Evolutionary conservation across 2,888 invertebrate genomes (phyloP).

Genomic region (Toxonevra muliebris): DNA sequence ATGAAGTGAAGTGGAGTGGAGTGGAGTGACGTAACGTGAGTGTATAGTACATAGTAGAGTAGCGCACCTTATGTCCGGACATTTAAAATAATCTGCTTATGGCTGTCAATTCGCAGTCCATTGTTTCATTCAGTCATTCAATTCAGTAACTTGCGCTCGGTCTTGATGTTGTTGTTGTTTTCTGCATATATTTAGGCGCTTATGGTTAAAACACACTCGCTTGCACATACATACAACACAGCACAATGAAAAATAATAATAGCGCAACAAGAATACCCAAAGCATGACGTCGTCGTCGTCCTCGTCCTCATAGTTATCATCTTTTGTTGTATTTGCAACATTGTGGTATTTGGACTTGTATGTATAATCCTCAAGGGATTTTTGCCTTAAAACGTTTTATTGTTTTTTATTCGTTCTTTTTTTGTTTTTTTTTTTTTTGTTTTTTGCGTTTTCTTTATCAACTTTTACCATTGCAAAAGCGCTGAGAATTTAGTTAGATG

Average conservation of each 20-base stretch:
- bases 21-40: too few relatives aligned
- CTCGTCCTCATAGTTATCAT: too few relatives aligned
- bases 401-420: neutral
- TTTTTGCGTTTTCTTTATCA: neutral
- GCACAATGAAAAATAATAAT: too few relatives aligned
- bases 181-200: conserved; percentile 14
- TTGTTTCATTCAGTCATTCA: conserved; percentile 13
- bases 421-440: neutral
- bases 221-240: conserved; percentile 8
- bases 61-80: neutral
- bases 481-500: conserved; percentile 1
- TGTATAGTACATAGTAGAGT: too few relatives aligned
- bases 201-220: neutral
- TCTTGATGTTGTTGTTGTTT: neutral
- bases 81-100: conserved; percentile 33
- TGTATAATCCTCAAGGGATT: conserved; percentile 14
- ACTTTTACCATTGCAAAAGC: neutral
- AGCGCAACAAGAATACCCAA: too few relatives aligned
- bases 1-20: too few relatives aligned
- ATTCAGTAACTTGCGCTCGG: too few relatives aligned
- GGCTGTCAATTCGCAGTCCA: conserved; percentile 25
- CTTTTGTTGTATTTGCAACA: too few relatives aligned
- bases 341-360: neutral
- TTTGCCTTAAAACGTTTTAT: conserved; percentile 17
- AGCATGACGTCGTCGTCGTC: too few relatives aligned